Base-by-base conservation (phyloP, 2,113 vertebrate genomes). In the Guaruba guarouba region DNA sequence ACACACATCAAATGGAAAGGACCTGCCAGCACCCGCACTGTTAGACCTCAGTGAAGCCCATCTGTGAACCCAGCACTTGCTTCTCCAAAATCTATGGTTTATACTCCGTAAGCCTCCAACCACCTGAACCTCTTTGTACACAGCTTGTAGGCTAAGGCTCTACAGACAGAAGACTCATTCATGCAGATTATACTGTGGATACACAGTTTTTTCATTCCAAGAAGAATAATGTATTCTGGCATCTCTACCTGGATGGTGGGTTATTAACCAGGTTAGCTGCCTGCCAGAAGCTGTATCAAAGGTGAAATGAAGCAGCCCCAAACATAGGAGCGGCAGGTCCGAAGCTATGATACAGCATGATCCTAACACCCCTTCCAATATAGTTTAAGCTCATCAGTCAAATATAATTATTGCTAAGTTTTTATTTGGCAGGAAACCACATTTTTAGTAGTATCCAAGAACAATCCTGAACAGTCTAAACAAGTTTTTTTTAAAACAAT, bases 401-500 rank as follows among this genome's bases (percentile, higher is more conserved):
- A 95, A 92, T 55, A 37, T 39, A 93, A 89, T 84, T 88, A 93
- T 81, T 68, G 73, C 89, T 89, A 86, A 84, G 81, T 75, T 95
- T 89, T 93, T 64, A 89, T 68, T 89, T 95, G 93, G 86, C 84
- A 96, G 57, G 66, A 91, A 93, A 75, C 9, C 16, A 61, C 29
- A 44, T 86, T 78, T 75, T 86, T 84, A 92, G 91, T 48, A 64
- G 83, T 52, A 92, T 78, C 83, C 77, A 68, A 78, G 80, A 89
- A 74, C 70, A 82, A 64, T 49, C 55, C 68, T 37, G 41, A 84
- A 86, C 57, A 92, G 92, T 54, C 83, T 86, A 93, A 82, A 89
- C 19, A 28, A 91, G 73, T 11, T 25, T 2, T 17, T 93, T 86
- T 64, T 57, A 77, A 89, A 95, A 78, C 28, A 92, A 80, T 31